These are phyloP conservation scores for Nomada ruficornis DNA, from an alignment of 2,888 invertebrate species.

Conservation along the genomic window DNA sequence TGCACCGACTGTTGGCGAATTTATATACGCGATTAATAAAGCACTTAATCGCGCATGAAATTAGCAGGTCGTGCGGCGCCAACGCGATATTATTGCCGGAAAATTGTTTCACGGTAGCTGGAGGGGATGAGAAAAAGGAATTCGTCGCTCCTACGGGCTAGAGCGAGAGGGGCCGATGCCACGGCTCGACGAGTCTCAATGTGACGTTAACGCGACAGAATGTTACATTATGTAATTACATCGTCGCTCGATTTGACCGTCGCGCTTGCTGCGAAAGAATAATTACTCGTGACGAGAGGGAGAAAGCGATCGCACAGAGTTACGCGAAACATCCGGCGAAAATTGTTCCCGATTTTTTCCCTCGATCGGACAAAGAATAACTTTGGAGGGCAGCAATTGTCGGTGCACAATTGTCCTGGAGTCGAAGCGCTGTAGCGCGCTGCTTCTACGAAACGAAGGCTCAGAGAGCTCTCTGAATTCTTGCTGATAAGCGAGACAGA, in stretches of 20 bases:
- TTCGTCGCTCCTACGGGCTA: no score
- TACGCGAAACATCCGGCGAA: neutral
- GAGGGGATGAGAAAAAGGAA: neutral
- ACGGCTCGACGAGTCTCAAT: slow-evolving; percentile 35
- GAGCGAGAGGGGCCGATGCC: slow-evolving; percentile 1
- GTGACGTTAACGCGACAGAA: slow-evolving; percentile 44
- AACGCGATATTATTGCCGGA: slow-evolving; percentile 21
- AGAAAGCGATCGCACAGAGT: neutral
- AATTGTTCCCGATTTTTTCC: neutral
- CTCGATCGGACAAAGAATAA: no score
- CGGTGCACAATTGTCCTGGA: no score
- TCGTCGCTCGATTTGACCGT: slow-evolving; percentile 36
- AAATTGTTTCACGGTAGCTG: slow-evolving; percentile 41
- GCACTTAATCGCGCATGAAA: slow-evolving; percentile 63
- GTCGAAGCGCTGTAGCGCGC: no score
- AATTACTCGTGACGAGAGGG: slow-evolving; percentile 15
- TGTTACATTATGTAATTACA: slow-evolving; percentile 43
- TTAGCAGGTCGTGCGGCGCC: slow-evolving; percentile 39
- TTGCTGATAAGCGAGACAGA: no score
- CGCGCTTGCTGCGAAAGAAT: slow-evolving; percentile 11
- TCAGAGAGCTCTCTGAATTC: no score
- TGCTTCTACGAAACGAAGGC: no score
- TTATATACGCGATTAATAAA: slow-evolving; percentile 68
- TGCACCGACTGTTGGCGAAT: slow-evolving; percentile 56
- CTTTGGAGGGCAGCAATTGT: no score